A percentile compares a stretch with the other conserved stretches of the same genome.
phyloP scores from a whole-genome alignment of 2,113 vertebrate genomes.

The Rhombomys opimus region DNA sequence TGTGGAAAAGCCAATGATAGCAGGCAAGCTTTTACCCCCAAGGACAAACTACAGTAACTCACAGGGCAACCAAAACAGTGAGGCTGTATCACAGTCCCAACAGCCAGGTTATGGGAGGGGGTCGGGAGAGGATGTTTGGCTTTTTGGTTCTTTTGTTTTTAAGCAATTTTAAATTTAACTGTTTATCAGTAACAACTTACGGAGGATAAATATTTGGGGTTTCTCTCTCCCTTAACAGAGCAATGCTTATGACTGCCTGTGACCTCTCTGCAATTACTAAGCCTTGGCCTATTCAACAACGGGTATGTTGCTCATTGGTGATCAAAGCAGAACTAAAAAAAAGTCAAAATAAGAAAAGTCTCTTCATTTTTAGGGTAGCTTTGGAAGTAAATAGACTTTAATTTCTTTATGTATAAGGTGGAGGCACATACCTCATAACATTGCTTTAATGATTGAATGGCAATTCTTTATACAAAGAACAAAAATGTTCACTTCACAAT shows the following conservation, averaged over 20 bases:
- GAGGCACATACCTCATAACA: neutral
- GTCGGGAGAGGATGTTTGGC: no score
- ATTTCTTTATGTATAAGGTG: neutral
- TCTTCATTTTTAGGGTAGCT: neutral
- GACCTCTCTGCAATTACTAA: constrained; percentile 99
- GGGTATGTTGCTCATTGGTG: constrained; percentile 87
- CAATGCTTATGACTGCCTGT: constrained; percentile 99
- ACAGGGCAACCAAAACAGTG: neutral
- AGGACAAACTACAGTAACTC: neutral
- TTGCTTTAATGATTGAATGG: neutral
- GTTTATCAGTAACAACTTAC: neutral
- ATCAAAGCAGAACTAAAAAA: neutral
- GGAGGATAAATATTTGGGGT: neutral
- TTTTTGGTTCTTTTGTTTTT: neutral
- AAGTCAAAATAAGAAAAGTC: neutral
- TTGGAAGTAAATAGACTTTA: neutral
- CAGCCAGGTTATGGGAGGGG: no score
- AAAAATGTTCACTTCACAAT: neutral
- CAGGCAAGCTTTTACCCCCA: neutral
- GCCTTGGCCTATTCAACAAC: constrained; percentile 98
- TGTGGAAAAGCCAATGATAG: neutral
- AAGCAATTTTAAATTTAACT: neutral
- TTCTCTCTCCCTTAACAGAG: constrained; percentile 86
- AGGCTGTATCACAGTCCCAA: rapidly evolving
- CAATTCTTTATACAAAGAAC: neutral